Evolutionary conservation across 2,113 vertebrate genomes (phyloP).

Genomic region (Leptosomus discolor): DNA sequence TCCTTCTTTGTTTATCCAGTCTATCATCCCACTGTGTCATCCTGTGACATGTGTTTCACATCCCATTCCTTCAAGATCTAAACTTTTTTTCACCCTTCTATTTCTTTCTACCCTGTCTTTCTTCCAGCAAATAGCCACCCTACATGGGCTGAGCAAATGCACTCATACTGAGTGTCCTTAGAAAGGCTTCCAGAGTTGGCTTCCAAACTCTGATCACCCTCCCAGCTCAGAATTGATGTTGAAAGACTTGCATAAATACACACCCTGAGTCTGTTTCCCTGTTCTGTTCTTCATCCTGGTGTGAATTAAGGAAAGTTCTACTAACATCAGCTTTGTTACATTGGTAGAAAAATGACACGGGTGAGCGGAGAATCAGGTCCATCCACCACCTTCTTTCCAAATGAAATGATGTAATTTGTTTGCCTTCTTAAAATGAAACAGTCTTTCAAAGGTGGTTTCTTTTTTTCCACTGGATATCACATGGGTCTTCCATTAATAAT

Average conservation of each 20-base stretch:
- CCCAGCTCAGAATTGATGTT: background rate
- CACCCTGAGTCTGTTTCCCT: background rate
- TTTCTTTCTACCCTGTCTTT: background rate
- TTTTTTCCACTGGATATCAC: background rate
- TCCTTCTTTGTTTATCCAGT: background rate
- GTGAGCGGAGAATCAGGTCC: background rate
- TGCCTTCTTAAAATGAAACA: slow-evolving; percentile 12
- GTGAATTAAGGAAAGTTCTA: slow-evolving; percentile 21
- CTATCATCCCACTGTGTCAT: slow-evolving; percentile 22
- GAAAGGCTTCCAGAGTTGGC: slow-evolving; percentile 22
- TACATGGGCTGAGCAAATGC: background rate
- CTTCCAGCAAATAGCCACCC: slow-evolving; percentile 35
- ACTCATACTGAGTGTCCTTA: slow-evolving; percentile 6
- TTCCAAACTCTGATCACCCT: slow-evolving; percentile 6
- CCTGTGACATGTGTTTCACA: slow-evolving; percentile 38
- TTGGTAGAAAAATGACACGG: slow-evolving; percentile 7
- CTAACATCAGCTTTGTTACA: background rate
- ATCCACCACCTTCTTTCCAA: background rate
- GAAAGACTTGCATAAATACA: slow-evolving; percentile 29
- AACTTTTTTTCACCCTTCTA: slow-evolving; percentile 15
- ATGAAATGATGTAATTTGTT: slow-evolving; percentile 9
- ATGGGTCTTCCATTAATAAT: background rate
- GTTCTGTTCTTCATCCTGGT: slow-evolving; percentile 11
- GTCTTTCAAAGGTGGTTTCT: background rate
- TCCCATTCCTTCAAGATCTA: background rate